Base-by-base conservation (phyloP, 2,888 invertebrate genomes). In the Tethea ocularis region DNA sequence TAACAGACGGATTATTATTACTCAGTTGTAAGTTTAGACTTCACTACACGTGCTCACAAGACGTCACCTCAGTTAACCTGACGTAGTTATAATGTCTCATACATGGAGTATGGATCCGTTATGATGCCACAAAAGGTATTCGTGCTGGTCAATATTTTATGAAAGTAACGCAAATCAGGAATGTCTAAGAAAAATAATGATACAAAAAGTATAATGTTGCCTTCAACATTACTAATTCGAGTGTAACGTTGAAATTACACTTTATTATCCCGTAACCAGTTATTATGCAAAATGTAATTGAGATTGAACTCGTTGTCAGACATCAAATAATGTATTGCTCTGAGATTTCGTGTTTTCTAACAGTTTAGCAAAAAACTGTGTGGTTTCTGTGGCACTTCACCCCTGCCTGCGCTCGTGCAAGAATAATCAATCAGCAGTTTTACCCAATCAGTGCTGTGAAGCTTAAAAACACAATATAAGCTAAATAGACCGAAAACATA, bases 401-500 rank as follows among this genome's bases (percentile, higher is more conserved):
- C 20, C 29, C 20, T 17, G 51, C 17, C 26, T 33, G 33, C 33
- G 33, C 33, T 33, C 33, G 33, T 4, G 33, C 33, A 17, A 24
- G 24, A 57, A 57, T 57, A 52, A 60, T 51, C 52, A 24, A 41
- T 29, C 33, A 61, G 57, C 52, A 60, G 64, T 62, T 72, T 78
- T 75, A 63, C 64, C 68, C 74, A 78, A 80, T 71, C 67, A 59
- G 59, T 17, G 17, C 33, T 54, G 58, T 64, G 61, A 61, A 57
- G 64, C 76, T 82, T 66, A 74, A 77, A 81, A 84, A 81, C 70
- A 72, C 71, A 72, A 76, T 77, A 71, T 63, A 20, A n/a, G 17
- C 33, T 74, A 86, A 88, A 82, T 87, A 84, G 83, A 88, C 83
- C 84, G 85, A 75, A 78, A 86, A 84, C 77, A 82, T 76, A 80